Evolutionary conservation across 2,888 invertebrate species (phyloP).

Genomic region (Brenthis ino): DNA sequence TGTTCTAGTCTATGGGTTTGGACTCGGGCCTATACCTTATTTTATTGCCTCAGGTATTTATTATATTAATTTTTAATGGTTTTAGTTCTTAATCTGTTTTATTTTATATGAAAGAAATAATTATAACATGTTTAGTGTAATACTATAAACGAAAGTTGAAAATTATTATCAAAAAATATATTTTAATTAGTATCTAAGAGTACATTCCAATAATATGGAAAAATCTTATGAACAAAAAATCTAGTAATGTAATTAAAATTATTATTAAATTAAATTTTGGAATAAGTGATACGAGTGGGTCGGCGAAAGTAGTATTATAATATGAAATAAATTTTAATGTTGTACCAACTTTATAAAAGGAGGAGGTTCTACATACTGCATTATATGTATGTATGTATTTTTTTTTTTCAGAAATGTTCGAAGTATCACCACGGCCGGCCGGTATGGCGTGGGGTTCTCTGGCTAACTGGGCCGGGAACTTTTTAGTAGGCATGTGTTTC

Average conservation of each 20-base stretch:
- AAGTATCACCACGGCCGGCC: slow-evolving; percentile 90
- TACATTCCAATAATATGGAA: too few species aligned
- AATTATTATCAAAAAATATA: too few species aligned
- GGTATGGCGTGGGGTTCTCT: slow-evolving; percentile 94
- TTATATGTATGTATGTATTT: background rate
- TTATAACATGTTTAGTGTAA: background rate
- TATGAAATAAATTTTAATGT: too few species aligned
- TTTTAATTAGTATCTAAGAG: too few species aligned
- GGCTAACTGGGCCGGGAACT: slow-evolving; percentile 94
- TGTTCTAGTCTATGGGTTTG: slow-evolving; percentile 91
- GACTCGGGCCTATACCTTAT: slow-evolving; percentile 93
- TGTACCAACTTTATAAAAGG: too few species aligned
- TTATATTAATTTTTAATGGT: background rate
- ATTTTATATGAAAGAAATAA: background rate
- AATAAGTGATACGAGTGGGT: too few species aligned
- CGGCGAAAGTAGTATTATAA: too few species aligned
- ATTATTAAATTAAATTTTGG: background rate
- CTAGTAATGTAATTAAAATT: too few species aligned
- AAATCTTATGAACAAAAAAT: too few species aligned
- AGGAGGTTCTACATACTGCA: background rate
- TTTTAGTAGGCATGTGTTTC: slow-evolving; percentile 91
- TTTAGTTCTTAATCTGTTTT: background rate
- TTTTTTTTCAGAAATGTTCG: slow-evolving; percentile 86
- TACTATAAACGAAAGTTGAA: too few species aligned
- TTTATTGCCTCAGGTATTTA: slow-evolving; percentile 89